phyloP scores from a whole-genome alignment of 2,797 vertebrate species.

The Aulostomus chinensis region DNA sequence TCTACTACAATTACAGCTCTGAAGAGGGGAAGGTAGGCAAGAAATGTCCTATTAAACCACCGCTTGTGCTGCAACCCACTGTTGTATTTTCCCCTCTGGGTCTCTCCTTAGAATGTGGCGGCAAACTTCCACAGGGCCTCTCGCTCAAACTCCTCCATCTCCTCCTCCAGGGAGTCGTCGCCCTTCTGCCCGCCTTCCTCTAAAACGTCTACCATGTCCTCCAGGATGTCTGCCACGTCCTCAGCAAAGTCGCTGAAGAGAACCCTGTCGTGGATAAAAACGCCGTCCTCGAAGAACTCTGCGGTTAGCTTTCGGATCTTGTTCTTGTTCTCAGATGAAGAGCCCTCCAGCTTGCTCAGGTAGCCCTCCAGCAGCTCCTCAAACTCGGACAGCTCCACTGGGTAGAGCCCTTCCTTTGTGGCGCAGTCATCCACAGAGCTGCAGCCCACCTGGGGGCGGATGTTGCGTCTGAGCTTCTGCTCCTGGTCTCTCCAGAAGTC shows the following conservation, averaged over 20 bases:
- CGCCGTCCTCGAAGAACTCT: conserved; percentile 68
- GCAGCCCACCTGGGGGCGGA: conserved; percentile 64
- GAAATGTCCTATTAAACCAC: conserved; percentile 47
- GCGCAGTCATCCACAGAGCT: conserved; percentile 70
- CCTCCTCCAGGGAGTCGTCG: conserved; percentile 74
- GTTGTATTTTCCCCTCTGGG: conserved; percentile 8
- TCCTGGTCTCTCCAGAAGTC: conserved; percentile 79
- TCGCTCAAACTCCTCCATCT: conserved; percentile 82
- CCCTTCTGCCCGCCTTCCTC: conserved; percentile 37
- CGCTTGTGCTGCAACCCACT: conserved; percentile 22
- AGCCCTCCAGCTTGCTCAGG: conserved; percentile 75
- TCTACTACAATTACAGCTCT: conserved; percentile 64
- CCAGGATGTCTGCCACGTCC: conserved; percentile 80
- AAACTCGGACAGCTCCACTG: conserved; percentile 76
- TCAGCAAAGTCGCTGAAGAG: conserved; percentile 76
- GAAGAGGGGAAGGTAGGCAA: conserved; percentile 44
- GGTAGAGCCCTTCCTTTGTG: conserved; percentile 71
- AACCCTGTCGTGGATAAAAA: conserved; percentile 76
- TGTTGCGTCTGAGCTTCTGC: conserved; percentile 70
- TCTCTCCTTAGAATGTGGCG: conserved; percentile 50
- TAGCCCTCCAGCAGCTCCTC: conserved; percentile 78
- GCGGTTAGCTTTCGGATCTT: conserved; percentile 63
- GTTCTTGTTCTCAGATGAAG: conserved; percentile 62
- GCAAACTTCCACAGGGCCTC: conserved; percentile 82
- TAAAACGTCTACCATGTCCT: conserved; percentile 77